phyloP scores from a whole-genome alignment of 2,113 vertebrate species.

The Burhinus bistriatus region DNA sequence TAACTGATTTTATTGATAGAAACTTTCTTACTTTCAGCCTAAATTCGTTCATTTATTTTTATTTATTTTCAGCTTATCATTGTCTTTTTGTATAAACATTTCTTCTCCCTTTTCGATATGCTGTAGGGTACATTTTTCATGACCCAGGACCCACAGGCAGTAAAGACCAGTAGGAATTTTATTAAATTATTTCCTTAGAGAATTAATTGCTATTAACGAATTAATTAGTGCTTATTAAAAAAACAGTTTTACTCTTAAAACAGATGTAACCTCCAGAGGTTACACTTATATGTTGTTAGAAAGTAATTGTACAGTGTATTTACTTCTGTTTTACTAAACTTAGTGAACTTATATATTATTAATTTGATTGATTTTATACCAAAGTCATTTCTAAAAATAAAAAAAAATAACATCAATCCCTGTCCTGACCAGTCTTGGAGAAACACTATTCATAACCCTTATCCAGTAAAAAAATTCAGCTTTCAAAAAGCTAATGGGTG shows the following conservation, averaged over 20 bases:
- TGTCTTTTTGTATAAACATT: neutral
- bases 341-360: neutral
- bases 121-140: neutral
- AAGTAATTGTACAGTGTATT: neutral
- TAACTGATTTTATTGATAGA: neutral
- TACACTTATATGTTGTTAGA: rapidly evolving
- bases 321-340: neutral
- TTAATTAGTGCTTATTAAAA: neutral
- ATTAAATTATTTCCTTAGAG: neutral
- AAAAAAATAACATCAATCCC: rapidly evolving
- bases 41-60: neutral
- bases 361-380: neutral
- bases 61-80: neutral
- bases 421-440: neutral
- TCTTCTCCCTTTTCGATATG: neutral
- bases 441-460: neutral
- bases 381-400: neutral
- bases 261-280: rapidly evolving
- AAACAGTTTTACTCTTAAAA: neutral
- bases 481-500: neutral
- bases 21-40: neutral
- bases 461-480: neutral
- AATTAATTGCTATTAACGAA: neutral
- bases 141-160: rapidly evolving
- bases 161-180: neutral